A percentile compares a stretch with the other conserved stretches of the same genome.
These are phyloP conservation scores for Eumeta japonica DNA, from an alignment of 1,140 invertebrate species.

Conservation along the genomic window DNA sequence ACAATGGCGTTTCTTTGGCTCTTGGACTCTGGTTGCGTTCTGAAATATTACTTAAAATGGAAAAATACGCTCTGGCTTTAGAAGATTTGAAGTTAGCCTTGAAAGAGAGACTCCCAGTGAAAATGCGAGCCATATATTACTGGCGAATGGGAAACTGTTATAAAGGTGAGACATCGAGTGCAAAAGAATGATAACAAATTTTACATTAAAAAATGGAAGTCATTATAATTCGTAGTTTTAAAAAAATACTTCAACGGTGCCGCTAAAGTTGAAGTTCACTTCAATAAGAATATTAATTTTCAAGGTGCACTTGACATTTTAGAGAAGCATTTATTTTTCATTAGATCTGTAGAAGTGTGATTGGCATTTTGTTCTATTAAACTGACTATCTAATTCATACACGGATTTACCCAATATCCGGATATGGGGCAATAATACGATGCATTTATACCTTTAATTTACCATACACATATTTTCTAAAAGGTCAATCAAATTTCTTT, in stretches of 20 bases:
- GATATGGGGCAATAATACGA: too few relatives aligned
- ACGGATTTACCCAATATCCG: too few relatives aligned
- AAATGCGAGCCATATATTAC: slow-evolving; percentile 61
- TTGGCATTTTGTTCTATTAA: too few relatives aligned
- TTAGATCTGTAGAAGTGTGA: too few relatives aligned
- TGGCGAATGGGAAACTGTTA: slow-evolving; percentile 65
- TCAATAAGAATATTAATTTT: too few relatives aligned
- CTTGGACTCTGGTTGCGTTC: slow-evolving; percentile 62
- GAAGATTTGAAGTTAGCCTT: slow-evolving; percentile 63
- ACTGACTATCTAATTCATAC: too few relatives aligned
- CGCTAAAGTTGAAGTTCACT: not conserved
- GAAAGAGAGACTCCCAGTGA: slow-evolving; percentile 59
- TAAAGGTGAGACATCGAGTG: slow-evolving; percentile 40
- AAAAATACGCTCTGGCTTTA: slow-evolving; percentile 58
- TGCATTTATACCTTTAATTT: too few relatives aligned
- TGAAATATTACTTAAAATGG: slow-evolving; percentile 54
- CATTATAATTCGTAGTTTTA: not conserved
- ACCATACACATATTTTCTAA: too few relatives aligned
- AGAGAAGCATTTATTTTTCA: too few relatives aligned
- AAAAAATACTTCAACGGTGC: not conserved
- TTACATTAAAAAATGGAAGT: not conserved
- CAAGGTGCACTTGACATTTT: too few relatives aligned
- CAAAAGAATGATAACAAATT: not conserved
- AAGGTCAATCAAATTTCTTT: too few relatives aligned
- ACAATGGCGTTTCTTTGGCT: slow-evolving; percentile 62